A percentile compares a stretch with the other conserved stretches of the same genome.
Evolutionary conservation across 2,888 invertebrate species (phyloP).

Genomic region (Epinotia bilunana): DNA sequence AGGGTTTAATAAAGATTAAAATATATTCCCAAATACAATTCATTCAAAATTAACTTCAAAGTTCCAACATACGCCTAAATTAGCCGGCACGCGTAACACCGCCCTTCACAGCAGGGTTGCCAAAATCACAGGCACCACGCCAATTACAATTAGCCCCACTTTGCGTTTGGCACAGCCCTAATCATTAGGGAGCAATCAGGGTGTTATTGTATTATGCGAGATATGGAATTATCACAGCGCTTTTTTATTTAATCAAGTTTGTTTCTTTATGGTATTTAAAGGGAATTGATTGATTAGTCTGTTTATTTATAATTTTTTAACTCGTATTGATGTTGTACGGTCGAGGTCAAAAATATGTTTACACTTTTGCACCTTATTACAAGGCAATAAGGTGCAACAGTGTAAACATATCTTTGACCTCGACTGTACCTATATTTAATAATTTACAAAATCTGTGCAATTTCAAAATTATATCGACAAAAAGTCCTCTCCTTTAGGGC

Average conservation of each 20-base stretch:
- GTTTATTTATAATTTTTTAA: conserved; percentile 3
- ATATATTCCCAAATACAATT: neutral
- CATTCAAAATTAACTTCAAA: conserved; percentile 30
- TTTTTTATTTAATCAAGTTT: conserved; percentile 32
- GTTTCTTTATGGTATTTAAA: conserved; percentile 13
- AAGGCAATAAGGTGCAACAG: no score
- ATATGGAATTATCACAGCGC: conserved; percentile 26
- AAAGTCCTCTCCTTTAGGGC: no score
- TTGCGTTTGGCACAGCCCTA: conserved; percentile 58
- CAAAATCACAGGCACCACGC: conserved; percentile 53
- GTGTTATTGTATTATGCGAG: conserved; percentile 36
- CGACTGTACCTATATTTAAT: no score
- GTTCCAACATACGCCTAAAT: conserved; percentile 51
- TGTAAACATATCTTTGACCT: no score
- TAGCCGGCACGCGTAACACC: conserved; percentile 51
- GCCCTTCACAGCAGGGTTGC: conserved; percentile 56
- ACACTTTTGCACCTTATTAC: no score
- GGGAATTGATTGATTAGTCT: conserved; percentile 13
- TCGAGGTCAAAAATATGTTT: no score
- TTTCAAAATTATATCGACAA: neutral
- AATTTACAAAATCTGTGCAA: neutral
- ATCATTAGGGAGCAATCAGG: conserved; percentile 49
- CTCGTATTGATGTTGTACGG: neutral
- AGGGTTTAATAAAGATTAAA: neutral
- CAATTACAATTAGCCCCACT: conserved; percentile 68